phyloP scores from a whole-genome alignment of 2,113 vertebrate species.

The Sorex araneus region DNA sequence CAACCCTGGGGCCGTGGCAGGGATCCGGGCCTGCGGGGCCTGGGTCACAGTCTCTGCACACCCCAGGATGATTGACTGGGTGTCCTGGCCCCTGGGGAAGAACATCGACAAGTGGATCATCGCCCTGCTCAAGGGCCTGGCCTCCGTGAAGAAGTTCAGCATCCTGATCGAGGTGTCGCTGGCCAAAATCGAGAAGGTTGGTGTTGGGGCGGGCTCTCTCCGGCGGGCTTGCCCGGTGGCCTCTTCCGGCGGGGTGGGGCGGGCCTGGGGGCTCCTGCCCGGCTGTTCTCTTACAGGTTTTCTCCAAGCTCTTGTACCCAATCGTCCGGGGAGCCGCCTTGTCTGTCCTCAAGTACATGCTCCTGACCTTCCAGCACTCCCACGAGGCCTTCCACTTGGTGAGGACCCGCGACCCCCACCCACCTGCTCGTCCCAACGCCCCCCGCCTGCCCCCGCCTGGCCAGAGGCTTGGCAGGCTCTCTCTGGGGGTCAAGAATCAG shows the following conservation, averaged over 20 bases:
- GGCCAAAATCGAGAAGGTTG: conserved; percentile 92
- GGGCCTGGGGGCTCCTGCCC: too few relatives aligned
- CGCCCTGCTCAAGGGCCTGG: conserved; percentile 91
- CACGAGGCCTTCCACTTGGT: conserved; percentile 93
- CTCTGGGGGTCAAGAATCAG: background rate
- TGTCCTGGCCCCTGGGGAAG: conserved; percentile 92
- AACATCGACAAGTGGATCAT: conserved; percentile 94
- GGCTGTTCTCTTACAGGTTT: conserved; percentile 85
- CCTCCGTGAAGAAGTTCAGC: conserved; percentile 92
- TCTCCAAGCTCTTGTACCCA: conserved; percentile 91
- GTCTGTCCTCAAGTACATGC: conserved; percentile 91
- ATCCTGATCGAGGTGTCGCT: conserved; percentile 93
- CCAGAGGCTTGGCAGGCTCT: background rate
- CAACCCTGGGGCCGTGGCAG: too few relatives aligned
- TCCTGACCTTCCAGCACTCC: conserved; percentile 93
- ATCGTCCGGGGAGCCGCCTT: conserved; percentile 90
- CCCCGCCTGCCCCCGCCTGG: too few relatives aligned
- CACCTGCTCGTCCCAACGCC: fast-evolving
- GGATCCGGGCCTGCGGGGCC: background rate
- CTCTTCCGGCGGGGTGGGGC: background rate
- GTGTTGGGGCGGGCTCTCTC: conserved; percentile 69
- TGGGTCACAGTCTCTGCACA: background rate
- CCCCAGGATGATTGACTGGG: conserved; percentile 92
- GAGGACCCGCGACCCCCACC: conserved; percentile 66
- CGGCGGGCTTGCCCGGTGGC: background rate